phyloP scores from a whole-genome alignment of 2,888 invertebrate genomes.

The Eueremaeus valkanovi region DNA sequence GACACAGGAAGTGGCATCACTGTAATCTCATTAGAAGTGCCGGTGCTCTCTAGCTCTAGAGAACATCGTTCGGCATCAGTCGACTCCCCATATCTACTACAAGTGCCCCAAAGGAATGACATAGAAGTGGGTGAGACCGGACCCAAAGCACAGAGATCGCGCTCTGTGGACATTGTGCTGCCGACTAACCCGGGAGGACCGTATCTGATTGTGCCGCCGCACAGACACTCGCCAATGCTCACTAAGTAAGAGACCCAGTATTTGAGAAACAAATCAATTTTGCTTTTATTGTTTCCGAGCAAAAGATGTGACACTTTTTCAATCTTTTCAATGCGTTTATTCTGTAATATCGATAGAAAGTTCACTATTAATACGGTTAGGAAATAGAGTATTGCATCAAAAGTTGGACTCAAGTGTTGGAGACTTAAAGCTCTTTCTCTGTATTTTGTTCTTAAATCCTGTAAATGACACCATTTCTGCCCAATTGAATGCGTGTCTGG shows the following conservation, averaged over 20 bases:
- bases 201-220: slow-evolving; percentile 41
- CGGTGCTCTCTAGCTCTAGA: slow-evolving; percentile 62
- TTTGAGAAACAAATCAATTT: not conserved
- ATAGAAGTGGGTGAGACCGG: slow-evolving; percentile 55
- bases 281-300: not conserved
- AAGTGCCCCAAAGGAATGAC: slow-evolving; percentile 50
- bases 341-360: not conserved
- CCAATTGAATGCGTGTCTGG: not conserved
- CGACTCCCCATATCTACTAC: slow-evolving; percentile 75
- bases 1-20: slow-evolving; percentile 56
- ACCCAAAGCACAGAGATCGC: slow-evolving; percentile 60
- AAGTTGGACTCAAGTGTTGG: not conserved
- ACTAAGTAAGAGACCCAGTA: slow-evolving; percentile 41
- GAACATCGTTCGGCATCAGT: slow-evolving; percentile 81
- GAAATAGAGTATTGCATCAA: not conserved
- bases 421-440: not conserved
- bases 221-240: slow-evolving; percentile 37
- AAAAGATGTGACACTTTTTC: not conserved
- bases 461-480: slow-evolving; percentile 27
- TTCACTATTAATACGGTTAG: slow-evolving; percentile 14
- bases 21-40: slow-evolving; percentile 73
- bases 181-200: slow-evolving; percentile 62
- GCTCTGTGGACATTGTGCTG: slow-evolving; percentile 80
- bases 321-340: slow-evolving; percentile 7
- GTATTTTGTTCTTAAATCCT: slow-evolving; percentile 14